phyloP scores from a whole-genome alignment of 2,113 vertebrate genomes.

The Paraplagusia blochii region DNA sequence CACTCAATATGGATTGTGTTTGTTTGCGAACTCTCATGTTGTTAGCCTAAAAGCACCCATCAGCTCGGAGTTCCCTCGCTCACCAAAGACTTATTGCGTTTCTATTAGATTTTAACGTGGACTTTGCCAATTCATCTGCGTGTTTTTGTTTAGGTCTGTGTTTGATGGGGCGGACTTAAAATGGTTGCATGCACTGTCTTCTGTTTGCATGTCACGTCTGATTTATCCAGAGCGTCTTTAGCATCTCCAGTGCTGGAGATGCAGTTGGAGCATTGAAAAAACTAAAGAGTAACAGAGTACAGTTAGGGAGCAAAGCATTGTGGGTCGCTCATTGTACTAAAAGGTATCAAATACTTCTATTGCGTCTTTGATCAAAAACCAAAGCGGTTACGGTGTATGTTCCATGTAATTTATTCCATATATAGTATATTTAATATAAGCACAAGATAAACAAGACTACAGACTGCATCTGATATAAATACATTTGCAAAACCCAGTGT shows the following conservation, averaged over 20 bases:
- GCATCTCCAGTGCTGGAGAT: conserved; percentile 10
- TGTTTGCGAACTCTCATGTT: conserved; percentile 64
- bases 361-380: too few relatives aligned
- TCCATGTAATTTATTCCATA: background rate
- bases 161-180: conserved; percentile 63
- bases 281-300: conserved; percentile 2
- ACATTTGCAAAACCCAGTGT: too few relatives aligned
- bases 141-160: conserved; percentile 69
- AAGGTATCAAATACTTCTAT: background rate
- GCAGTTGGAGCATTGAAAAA: conserved; percentile 2
- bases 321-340: background rate
- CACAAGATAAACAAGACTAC: too few relatives aligned
- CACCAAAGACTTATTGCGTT: conserved; percentile 48
- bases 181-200: conserved; percentile 40
- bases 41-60: conserved; percentile 41
- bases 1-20: conserved; percentile 71
- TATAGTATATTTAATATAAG: too few relatives aligned
- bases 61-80: conserved; percentile 52
- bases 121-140: conserved; percentile 58
- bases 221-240: conserved; percentile 48
- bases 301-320: background rate
- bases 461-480: too few relatives aligned
- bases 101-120: conserved; percentile 65
- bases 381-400: too few relatives aligned
- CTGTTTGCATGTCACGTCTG: conserved; percentile 54